A percentile compares a stretch with the other conserved stretches of the same genome.
These are phyloP conservation scores for Chloroclystis v-ata DNA, from an alignment of 2,888 invertebrate species.

Conservation along the genomic window DNA sequence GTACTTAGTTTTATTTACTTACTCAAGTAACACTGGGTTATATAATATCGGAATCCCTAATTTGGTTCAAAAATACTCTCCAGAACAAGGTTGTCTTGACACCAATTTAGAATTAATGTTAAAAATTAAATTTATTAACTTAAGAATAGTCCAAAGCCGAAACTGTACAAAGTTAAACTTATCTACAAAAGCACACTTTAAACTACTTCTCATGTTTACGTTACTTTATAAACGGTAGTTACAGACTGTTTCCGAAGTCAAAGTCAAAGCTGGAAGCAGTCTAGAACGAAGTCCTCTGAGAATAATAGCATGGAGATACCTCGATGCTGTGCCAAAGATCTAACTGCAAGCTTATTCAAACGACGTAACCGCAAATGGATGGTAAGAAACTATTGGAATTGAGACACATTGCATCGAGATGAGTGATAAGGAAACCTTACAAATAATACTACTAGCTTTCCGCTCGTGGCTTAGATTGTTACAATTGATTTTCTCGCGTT, in stretches of 20 bases:
- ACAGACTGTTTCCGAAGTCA: neutral
- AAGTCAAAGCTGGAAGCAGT: constrained; percentile 2
- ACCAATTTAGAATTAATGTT: no score
- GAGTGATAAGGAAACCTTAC: no score
- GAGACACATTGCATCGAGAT: constrained; percentile 12
- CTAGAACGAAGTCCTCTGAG: constrained; percentile 13
- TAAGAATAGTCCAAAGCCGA: neutral
- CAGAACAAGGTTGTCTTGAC: no score
- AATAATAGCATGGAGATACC: constrained; percentile 13
- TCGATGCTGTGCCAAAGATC: constrained; percentile 21
- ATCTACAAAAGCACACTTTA: neutral
- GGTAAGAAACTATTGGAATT: constrained; percentile 11
- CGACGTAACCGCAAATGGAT: constrained; percentile 13
- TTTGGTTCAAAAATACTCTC: no score
- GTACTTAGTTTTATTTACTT: no score
- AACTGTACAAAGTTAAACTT: neutral
- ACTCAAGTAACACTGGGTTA: no score
- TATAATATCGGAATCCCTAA: no score
- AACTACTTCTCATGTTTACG: no score
- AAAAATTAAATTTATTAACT: no score
- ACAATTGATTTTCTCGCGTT: no score
- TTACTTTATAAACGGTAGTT: neutral
- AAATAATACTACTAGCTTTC: no score
- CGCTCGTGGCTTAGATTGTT: no score
- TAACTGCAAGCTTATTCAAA: constrained; percentile 24